Evolutionary conservation across 2,113 vertebrate genomes (phyloP), one percentile per base, ranked within the genome.

Genomic region (Paracanthobrama guichenoti): DNA sequence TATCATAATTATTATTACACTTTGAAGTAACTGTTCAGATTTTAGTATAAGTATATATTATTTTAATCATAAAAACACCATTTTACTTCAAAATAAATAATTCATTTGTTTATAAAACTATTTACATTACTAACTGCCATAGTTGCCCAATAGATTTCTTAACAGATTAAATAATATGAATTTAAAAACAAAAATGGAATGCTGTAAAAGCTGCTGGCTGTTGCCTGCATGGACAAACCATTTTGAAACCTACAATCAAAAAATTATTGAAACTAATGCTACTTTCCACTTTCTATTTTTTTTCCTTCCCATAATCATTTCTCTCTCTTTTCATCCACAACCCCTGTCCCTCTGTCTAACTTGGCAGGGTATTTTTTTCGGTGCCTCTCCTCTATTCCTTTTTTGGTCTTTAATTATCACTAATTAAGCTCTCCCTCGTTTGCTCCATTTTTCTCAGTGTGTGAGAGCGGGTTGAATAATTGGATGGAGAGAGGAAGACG

Each of bases 341-440:
- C 22, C 24, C 4, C 31, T 46, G 6, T 71, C 50, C 14, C 35
- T 57, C 26, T 2, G 44, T 69, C 60, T 24, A 67, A 55, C 84
- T 60, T 85, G 78, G 44, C 84, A 74, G 78, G 57, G 69, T 35
- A 42, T 59, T 73, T 31, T 44, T 66, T 39, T 22, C 57, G 28
- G 11, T 62, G 16, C 67, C 24, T 28, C 22, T 35, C 7, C 35
- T 83, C 80, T 20, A 57, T 77, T 71, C 66, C 74, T 84, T 84
- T 84, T 79, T 83, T 76, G 50, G 72, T 86, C 79, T 69, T 82
- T 77, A 86, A 86, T 86, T 86, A 86, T 64, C 79, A 67, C 85
- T 86, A 86, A 86, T 82, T 86, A 82, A 77, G 72, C 73, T 75
- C 79, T 86, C 71, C 72, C 79, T 77, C 69, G 57, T 78, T 77